phyloP scores from a whole-genome alignment of 2,888 invertebrate genomes.

The Phortica okadai region DNA sequence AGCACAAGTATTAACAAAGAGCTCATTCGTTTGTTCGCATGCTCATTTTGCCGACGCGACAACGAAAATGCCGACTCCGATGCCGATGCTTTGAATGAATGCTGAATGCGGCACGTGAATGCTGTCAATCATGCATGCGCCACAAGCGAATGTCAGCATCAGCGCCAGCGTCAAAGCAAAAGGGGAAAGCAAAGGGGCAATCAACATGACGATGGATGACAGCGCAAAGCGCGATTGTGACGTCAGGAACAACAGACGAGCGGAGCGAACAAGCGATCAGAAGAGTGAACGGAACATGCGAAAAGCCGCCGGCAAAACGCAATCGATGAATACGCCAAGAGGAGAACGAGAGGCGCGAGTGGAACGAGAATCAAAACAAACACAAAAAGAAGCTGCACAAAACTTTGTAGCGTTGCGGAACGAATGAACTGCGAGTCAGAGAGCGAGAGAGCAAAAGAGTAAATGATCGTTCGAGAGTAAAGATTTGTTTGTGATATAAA shows the following conservation, averaged over 20 bases:
- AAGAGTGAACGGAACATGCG: constrained; percentile 31
- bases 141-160: constrained; percentile 6
- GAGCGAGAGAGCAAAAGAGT: constrained; percentile 13
- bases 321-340: constrained; percentile 31
- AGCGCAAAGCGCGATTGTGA: constrained; percentile 49
- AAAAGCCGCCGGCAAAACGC: constrained; percentile 65
- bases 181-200: background rate
- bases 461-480: constrained; percentile 1
- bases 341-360: constrained; percentile 50
- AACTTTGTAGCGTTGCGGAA: background rate
- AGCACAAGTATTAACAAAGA: background rate
- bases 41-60: background rate
- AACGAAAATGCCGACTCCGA: background rate
- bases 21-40: background rate
- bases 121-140: constrained; percentile 60
- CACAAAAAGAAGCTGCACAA: constrained; percentile 28
- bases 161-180: background rate
- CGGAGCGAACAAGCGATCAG: background rate
- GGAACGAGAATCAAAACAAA: constrained; percentile 70
- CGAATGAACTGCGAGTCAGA: constrained; percentile 34
- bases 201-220: constrained; percentile 38
- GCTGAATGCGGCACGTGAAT: constrained; percentile 66
- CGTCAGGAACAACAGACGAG: constrained; percentile 52
- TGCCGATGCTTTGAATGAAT: constrained; percentile 12
- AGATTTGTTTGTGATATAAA: background rate